A percentile compares a stretch with the other conserved stretches of the same genome.
These are phyloP conservation scores for Nannoperca obscura DNA, from an alignment of 2,797 vertebrate species.

Conservation along the genomic window DNA sequence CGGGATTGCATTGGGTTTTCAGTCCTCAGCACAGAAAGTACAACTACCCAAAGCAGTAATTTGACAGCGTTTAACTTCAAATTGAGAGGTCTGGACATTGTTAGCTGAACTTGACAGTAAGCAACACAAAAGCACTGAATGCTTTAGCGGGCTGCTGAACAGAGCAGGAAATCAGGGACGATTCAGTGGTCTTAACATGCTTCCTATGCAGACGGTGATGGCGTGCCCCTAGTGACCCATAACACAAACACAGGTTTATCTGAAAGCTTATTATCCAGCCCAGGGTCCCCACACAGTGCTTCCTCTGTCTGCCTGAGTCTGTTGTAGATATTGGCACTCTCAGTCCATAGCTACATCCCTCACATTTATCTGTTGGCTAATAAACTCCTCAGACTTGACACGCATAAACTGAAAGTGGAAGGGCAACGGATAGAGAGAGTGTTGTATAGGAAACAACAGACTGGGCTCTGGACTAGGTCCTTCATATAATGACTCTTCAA, in stretches of 20 bases:
- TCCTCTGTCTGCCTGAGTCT: conserved; percentile 57
- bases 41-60: conserved; percentile 41
- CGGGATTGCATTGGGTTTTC: conserved; percentile 18
- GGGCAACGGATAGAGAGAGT: background rate
- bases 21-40: conserved; percentile 39
- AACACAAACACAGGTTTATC: conserved; percentile 72
- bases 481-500: conserved; percentile 19
- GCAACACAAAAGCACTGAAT: conserved; percentile 54
- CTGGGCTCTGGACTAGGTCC: background rate
- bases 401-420: conserved; percentile 33
- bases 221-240: conserved; percentile 34
- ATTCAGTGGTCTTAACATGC: conserved; percentile 47
- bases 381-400: conserved; percentile 52
- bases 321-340: conserved; percentile 46
- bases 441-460: background rate
- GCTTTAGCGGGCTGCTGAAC: conserved; percentile 39
- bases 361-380: conserved; percentile 53
- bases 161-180: conserved; percentile 62
- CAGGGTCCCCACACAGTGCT: conserved; percentile 45
- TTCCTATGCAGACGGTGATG: conserved; percentile 60
- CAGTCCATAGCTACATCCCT: conserved; percentile 32
- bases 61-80: conserved; percentile 55
- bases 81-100: conserved; percentile 69
- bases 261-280: conserved; percentile 58
- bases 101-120: conserved; percentile 67